Base-by-base conservation (phyloP, 2,113 vertebrate species). In the Pelodiscus sinensis region DNA sequence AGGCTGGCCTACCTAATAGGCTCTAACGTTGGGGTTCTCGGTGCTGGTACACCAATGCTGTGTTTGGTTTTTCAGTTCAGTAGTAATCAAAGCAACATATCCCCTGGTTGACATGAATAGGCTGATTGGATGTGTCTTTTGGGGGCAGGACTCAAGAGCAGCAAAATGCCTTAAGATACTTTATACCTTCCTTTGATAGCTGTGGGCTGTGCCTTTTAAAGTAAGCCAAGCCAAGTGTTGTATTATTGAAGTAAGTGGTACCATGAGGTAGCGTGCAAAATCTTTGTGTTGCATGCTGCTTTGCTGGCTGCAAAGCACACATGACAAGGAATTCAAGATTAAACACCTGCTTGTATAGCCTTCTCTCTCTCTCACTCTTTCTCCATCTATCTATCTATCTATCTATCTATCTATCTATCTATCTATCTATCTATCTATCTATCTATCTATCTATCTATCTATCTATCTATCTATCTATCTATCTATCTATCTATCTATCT, bases 161-260 rank as follows among this genome's bases (percentile, higher is more conserved):
- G 92, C 82, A 68, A 90, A 93, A 86, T 77, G 87, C 22, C 79
- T 51, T 8, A 51, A 92, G 94, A 91, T 96, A 88, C 88, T 86
- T 65, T 50, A 94, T 95, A 95, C 93, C 95, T 96, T 93, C 95
- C 94, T 25, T 87, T 65, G 96, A 96, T 97, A 93, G 95, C 54
- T 88, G 75, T 22, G 91, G 82, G 21, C 91, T 86, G 0, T 38
- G 90, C 81, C 94, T 93, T 27, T 91, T 90, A 75, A 95, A 86
- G 95, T 95, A 93, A 96, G 90, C 95, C 96, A 54, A 96, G 92
- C 92, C 58, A 71, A 71, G 65, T n/a, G n/a, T 68, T n/a, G 8
- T 68, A 15, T 68, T 68, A 68, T n/a, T 31, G 18, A 68, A 68
- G 62, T n/a, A 68, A 68, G 31, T 8, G 9, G 16, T 68, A 68